Conservation (phyloP, 1,140 invertebrate genomes). For the Colletes latitarsis region DNA sequence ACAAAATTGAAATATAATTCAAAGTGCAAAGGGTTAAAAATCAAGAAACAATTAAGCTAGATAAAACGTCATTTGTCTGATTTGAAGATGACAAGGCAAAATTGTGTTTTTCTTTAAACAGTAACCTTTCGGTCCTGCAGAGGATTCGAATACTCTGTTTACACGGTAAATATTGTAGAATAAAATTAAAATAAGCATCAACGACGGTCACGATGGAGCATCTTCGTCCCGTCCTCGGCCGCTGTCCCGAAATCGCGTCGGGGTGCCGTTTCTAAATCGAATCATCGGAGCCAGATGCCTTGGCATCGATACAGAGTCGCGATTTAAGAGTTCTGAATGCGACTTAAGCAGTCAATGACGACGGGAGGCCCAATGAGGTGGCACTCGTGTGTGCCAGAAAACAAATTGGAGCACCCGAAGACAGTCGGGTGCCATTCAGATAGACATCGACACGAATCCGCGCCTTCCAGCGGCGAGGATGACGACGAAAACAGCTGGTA, state of each 20-base stretch:
- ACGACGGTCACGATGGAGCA: too few relatives aligned
- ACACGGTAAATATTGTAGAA: too few relatives aligned
- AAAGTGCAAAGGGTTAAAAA: too few relatives aligned
- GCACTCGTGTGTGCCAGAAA: conserved; percentile 48
- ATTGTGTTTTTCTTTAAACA: too few relatives aligned
- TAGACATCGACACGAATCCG: conserved; percentile 61
- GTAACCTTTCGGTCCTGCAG: too few relatives aligned
- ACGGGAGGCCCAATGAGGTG: conserved; percentile 56
- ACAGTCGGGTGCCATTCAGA: conserved; percentile 66
- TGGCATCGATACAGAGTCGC: background rate
- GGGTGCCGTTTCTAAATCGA: conserved; percentile 1
- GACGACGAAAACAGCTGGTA: conserved; percentile 22
- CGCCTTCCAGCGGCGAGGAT: conserved; percentile 41
- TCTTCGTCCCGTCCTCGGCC: background rate
- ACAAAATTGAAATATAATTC: too few relatives aligned
- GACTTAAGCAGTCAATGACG: conserved; percentile 52
- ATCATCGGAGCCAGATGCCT: background rate
- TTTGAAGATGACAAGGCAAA: too few relatives aligned
- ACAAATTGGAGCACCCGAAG: conserved; percentile 67
- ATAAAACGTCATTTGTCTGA: too few relatives aligned
- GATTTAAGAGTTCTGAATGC: conserved; percentile 58
- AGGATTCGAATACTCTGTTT: too few relatives aligned
- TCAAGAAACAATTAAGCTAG: too few relatives aligned
- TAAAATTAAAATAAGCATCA: too few relatives aligned
- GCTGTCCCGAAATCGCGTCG: background rate